Conservation (phyloP, 2,888 invertebrate species). For the Cerceris ruficornis region DNA sequence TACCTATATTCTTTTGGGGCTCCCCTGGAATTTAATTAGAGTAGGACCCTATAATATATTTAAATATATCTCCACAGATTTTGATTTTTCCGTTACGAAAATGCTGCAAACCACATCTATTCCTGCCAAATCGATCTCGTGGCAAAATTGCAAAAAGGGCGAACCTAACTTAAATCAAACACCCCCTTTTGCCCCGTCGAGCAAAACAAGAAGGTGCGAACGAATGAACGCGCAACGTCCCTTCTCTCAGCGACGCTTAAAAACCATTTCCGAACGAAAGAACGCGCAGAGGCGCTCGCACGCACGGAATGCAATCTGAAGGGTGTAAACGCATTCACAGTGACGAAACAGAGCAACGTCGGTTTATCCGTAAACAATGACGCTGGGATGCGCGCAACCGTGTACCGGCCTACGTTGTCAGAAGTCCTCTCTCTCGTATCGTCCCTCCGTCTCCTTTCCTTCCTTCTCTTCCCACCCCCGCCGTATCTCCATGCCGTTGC, state of each 20-base stretch:
- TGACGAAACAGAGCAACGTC: constrained; percentile 62
- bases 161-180: too few relatives aligned
- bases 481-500: constrained; percentile 7
- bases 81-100: too few relatives aligned
- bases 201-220: background rate
- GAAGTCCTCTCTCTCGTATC: constrained; percentile 50
- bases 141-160: too few relatives aligned
- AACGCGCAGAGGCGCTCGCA: constrained; percentile 2
- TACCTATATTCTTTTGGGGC: too few relatives aligned
- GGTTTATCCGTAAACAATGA: constrained; percentile 73
- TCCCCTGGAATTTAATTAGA: too few relatives aligned
- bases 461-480: constrained; percentile 20
- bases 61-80: too few relatives aligned
- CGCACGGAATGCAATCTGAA: constrained; percentile 25
- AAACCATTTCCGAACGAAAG: background rate
- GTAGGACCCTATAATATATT: too few relatives aligned
- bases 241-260: background rate
- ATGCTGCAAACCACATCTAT: too few relatives aligned
- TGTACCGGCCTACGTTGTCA: constrained; percentile 64
- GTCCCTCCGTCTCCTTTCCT: constrained; percentile 10
- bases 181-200: too few relatives aligned
- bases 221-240: background rate
- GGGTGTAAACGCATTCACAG: constrained; percentile 50
- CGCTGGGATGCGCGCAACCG: constrained; percentile 57
- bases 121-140: too few relatives aligned